Conservation (phyloP, 2,797 vertebrate species). For the Propithecus deckenii region DNA sequence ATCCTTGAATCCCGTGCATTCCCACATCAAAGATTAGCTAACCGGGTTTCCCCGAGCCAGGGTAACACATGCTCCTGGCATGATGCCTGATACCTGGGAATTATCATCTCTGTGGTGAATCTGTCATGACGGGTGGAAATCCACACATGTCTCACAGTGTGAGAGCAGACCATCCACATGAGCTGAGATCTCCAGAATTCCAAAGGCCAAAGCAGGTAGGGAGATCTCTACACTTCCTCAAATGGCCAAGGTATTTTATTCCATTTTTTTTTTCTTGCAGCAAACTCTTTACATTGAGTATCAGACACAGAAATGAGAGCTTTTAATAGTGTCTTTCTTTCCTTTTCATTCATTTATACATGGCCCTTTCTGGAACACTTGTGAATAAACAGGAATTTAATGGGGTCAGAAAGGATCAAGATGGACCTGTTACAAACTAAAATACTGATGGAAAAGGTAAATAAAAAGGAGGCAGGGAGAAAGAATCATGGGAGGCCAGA, state of each 20-base stretch:
- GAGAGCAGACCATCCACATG: neutral
- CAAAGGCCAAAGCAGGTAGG: neutral
- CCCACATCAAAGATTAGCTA: neutral
- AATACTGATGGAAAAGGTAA: neutral
- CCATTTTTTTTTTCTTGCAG: neutral
- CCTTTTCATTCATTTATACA: neutral
- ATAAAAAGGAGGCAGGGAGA: neutral
- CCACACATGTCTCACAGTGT: neutral
- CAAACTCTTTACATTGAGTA: neutral
- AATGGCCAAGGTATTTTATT: neutral
- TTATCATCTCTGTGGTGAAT: neutral
- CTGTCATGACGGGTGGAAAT: neutral
- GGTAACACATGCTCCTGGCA: neutral
- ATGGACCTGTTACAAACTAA: neutral
- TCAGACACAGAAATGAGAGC: neutral
- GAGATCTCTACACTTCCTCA: neutral
- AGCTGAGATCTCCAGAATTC: neutral
- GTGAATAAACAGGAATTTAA: slow-evolving; percentile 20
- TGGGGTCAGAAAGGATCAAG: neutral
- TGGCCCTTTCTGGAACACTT: neutral
- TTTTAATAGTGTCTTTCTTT: neutral
- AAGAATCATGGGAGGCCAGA: neutral
- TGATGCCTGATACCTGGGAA: neutral
- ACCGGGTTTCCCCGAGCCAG: neutral
- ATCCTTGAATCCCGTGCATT: neutral